phyloP scores from a whole-genome alignment of 2,113 vertebrate species.

The Thamnaconus septentrionalis region DNA sequence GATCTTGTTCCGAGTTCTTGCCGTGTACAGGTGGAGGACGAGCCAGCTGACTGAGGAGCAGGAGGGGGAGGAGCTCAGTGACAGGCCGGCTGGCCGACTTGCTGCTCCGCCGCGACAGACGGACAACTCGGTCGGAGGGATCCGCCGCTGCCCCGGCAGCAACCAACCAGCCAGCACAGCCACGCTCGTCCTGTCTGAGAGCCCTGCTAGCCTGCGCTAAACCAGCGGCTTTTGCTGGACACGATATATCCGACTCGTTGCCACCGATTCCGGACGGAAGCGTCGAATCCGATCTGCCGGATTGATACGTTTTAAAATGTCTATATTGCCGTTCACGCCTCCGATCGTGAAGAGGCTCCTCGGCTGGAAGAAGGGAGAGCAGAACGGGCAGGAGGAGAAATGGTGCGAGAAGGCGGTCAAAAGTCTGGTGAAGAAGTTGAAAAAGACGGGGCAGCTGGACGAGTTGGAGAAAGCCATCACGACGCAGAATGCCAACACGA shows the following conservation, averaged over 20 bases:
- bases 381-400: constrained; percentile 98
- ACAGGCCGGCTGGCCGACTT: constrained; percentile 10
- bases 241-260: background rate
- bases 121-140: constrained; percentile 24
- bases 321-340: constrained; percentile 95
- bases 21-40: constrained; percentile 40
- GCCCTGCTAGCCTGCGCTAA: constrained; percentile 4
- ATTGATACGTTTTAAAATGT: constrained; percentile 78
- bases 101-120: constrained; percentile 33
- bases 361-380: constrained; percentile 98
- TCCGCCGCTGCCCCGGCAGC: constrained; percentile 28
- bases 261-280: background rate
- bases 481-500: constrained; percentile 90
- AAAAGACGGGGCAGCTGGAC: constrained; percentile 96
- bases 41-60: constrained; percentile 32
- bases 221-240: background rate
- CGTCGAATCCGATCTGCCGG: background rate
- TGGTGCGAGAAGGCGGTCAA: constrained; percentile 99
- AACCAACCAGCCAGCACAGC: constrained; percentile 10
- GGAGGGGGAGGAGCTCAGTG: constrained; percentile 33
- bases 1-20: background rate
- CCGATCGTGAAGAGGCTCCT: constrained; percentile 96
- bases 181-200: constrained; percentile 4
- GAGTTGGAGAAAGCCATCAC: constrained; percentile 97
- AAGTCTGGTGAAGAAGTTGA: constrained; percentile 97